Evolutionary conservation across 1,140 invertebrate genomes (phyloP).

Genomic region (Nomia melanderi): DNA sequence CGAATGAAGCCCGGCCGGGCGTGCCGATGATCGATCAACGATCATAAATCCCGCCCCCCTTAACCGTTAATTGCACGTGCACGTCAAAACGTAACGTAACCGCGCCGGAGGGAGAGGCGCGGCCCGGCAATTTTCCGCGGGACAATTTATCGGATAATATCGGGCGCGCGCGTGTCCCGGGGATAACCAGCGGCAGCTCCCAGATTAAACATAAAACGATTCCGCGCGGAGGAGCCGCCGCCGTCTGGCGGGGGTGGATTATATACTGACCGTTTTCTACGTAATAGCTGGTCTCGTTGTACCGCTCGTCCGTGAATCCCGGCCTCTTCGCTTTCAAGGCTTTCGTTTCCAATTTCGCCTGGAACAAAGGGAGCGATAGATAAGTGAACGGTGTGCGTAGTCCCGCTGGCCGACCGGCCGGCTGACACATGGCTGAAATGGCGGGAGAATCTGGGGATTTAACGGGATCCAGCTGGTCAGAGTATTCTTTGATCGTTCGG

Average conservation of each 20-base stretch:
- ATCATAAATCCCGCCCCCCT: conserved; percentile 5
- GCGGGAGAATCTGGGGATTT: conserved; percentile 19
- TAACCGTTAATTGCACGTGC: background rate
- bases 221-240: conserved; percentile 5
- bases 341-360: conserved; percentile 96
- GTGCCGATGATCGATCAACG: conserved; percentile 2
- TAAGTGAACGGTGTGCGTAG: conserved; percentile 50
- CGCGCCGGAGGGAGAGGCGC: background rate
- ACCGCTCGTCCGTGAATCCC: conserved; percentile 94
- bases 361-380: conserved; percentile 81
- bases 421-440: conserved; percentile 5
- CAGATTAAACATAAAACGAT: conserved; percentile 41
- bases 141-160: conserved; percentile 30
- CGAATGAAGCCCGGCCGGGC: background rate
- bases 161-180: background rate
- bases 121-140: background rate
- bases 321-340: conserved; percentile 95
- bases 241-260: background rate
- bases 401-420: background rate
- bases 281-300: conserved; percentile 97
- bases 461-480: too few species aligned
- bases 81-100: background rate
- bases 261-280: conserved; percentile 94
- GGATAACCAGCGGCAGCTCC: too few species aligned
- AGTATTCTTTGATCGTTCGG: too few species aligned